These are phyloP conservation scores for Euphysa ruthae DNA, from an alignment of 30 jellyfish, hydroid and myxozoan genomes.

Conservation along the genomic window DNA sequence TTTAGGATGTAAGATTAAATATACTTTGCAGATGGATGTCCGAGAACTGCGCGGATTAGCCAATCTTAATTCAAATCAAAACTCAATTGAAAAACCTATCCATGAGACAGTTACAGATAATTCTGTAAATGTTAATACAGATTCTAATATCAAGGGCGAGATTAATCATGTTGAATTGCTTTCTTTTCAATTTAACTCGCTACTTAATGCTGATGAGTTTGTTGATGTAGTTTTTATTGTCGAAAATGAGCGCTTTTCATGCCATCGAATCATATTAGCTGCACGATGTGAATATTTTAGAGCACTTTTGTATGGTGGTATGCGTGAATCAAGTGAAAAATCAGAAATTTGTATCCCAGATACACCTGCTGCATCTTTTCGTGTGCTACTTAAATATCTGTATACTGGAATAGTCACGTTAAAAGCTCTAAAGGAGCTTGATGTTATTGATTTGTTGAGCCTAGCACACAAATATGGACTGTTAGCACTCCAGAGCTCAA, in stretches of 20 bases:
- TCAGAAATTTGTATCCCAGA: slow-evolving; percentile 56
- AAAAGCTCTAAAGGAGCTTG: slow-evolving; percentile 61
- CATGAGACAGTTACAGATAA: too few species aligned
- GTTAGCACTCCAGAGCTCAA: slow-evolving; percentile 70
- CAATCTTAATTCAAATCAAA: background rate
- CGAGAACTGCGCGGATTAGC: slow-evolving; percentile 18
- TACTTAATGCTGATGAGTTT: slow-evolving; percentile 51
- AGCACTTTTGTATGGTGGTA: slow-evolving; percentile 84
- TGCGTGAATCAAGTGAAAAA: slow-evolving; percentile 57
- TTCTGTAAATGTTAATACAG: too few species aligned
- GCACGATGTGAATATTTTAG: slow-evolving; percentile 92
- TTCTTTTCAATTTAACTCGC: slow-evolving; percentile 61
- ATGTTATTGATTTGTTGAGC: slow-evolving; percentile 56
- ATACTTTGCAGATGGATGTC: slow-evolving; percentile 17
- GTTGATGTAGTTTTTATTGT: slow-evolving; percentile 78
- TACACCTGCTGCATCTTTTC: slow-evolving; percentile 59
- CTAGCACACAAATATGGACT: slow-evolving; percentile 81
- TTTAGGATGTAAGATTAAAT: too few species aligned
- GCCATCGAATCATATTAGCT: slow-evolving; percentile 61
- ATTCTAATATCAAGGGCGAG: slow-evolving; percentile 10
- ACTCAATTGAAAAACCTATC: background rate
- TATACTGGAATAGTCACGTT: slow-evolving; percentile 61
- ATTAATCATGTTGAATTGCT: slow-evolving; percentile 66
- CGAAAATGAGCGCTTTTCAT: slow-evolving; percentile 49
- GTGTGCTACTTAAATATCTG: slow-evolving; percentile 41